Conservation (phyloP, 2,797 vertebrate genomes). For the Lepidocolaptes lacrymiger region DNA sequence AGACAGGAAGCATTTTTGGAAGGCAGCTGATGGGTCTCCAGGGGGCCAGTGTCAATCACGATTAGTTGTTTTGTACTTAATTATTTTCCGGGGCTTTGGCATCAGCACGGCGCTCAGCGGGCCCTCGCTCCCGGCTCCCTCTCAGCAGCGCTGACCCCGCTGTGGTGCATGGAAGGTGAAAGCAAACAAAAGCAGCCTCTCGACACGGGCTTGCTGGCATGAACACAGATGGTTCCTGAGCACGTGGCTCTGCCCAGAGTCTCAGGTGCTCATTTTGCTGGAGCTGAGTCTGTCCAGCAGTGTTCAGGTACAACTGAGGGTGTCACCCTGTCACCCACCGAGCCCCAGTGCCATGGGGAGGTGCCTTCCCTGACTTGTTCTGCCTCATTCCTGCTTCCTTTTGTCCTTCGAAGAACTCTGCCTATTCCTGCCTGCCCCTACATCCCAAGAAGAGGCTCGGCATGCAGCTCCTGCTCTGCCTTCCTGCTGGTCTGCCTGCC, state of each 20-base stretch:
- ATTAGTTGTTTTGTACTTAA: slow-evolving; percentile 77
- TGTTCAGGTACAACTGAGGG: neutral
- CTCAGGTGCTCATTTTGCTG: neutral
- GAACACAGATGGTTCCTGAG: neutral
- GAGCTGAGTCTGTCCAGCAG: neutral
- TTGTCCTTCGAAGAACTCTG: neutral
- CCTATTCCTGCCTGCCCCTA: neutral
- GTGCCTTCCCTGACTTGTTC: neutral
- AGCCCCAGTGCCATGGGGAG: neutral
- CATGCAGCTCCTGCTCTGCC: neutral
- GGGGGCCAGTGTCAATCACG: slow-evolving; percentile 72
- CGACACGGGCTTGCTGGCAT: neutral
- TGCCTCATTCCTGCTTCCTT: neutral
- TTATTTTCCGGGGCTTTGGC: slow-evolving; percentile 71
- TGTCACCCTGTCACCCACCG: neutral
- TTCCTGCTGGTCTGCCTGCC: neutral
- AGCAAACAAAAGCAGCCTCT: slow-evolving; percentile 7
- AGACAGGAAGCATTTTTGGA: slow-evolving; percentile 16
- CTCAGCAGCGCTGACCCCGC: neutral
- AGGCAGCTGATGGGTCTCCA: slow-evolving; percentile 52
- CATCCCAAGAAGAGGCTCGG: neutral
- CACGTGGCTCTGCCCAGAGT: neutral
- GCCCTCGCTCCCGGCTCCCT: slow-evolving; percentile 31
- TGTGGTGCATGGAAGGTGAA: neutral
- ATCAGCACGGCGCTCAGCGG: slow-evolving; percentile 1